A percentile compares a stretch with the other conserved stretches of the same genome.
Conservation (phyloP, 2,113 vertebrate genomes). For the Platichthys stellatus region DNA sequence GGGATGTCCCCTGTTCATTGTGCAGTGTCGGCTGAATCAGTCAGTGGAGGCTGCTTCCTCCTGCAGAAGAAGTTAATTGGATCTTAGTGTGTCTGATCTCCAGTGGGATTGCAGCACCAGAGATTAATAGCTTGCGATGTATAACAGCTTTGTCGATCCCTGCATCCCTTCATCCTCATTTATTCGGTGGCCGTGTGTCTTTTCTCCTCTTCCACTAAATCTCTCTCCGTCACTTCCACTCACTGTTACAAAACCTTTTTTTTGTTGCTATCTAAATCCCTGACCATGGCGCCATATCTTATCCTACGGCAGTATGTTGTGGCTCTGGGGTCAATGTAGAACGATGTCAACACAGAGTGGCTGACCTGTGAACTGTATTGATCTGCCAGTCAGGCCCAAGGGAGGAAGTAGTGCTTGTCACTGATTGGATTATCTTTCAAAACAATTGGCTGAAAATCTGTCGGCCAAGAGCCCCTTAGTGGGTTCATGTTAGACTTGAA, state of each 20-base stretch:
- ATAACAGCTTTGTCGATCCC: constrained; percentile 61
- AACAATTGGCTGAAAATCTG: constrained; percentile 36
- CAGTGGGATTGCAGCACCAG: constrained; percentile 38
- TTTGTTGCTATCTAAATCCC: neutral
- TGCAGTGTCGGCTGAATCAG: constrained; percentile 16
- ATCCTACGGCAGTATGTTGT: neutral
- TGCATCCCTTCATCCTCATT: constrained; percentile 53
- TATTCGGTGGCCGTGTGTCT: constrained; percentile 21
- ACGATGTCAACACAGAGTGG: neutral
- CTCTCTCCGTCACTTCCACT: constrained; percentile 18
- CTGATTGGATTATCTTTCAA: constrained; percentile 47
- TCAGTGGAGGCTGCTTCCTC: constrained; percentile 30
- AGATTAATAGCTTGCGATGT: constrained; percentile 65
- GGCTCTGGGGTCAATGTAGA: neutral
- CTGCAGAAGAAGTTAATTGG: constrained; percentile 68
- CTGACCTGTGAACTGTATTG: constrained; percentile 56
- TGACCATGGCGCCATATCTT: neutral
- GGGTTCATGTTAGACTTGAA: constrained; percentile 3
- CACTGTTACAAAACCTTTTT: constrained; percentile 7
- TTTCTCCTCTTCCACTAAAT: constrained; percentile 14
- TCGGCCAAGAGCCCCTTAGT: neutral
- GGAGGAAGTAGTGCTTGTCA: constrained; percentile 18
- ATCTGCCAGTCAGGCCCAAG: constrained; percentile 44
- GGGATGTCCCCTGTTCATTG: constrained; percentile 35
- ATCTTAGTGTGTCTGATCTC: constrained; percentile 62